phyloP scores from a whole-genome alignment of 2,888 invertebrate species.

The Coenonympha arcania region DNA sequence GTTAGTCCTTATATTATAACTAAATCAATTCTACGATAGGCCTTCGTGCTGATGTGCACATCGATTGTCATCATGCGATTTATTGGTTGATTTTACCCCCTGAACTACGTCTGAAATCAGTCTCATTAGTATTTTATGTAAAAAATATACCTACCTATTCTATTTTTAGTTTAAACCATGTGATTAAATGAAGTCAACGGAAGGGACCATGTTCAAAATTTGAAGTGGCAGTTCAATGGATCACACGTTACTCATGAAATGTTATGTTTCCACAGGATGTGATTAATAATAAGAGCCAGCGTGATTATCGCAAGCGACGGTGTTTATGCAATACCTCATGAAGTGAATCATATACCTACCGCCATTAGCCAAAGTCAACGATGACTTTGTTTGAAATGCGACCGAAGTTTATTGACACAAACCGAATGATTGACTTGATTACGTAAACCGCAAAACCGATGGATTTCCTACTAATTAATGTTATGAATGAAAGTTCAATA shows the following conservation, averaged over 20 bases:
- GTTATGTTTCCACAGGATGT: slow-evolving; percentile 42
- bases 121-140: too few relatives aligned
- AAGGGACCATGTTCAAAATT: not conserved
- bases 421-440: slow-evolving; percentile 16
- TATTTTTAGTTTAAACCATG: too few relatives aligned
- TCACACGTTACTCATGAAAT: slow-evolving; percentile 4
- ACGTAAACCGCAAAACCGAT: slow-evolving; percentile 22
- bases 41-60: too few relatives aligned
- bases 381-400: slow-evolving; percentile 32
- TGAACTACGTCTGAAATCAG: too few relatives aligned
- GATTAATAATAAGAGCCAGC: slow-evolving; percentile 45
- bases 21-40: too few relatives aligned
- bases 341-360: slow-evolving; percentile 28
- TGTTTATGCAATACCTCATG: slow-evolving; percentile 33
- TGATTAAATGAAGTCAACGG: too few relatives aligned
- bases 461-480: slow-evolving; percentile 18
- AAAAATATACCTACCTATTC: too few relatives aligned
- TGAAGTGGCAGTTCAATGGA: not conserved
- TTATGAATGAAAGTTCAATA: slow-evolving; percentile 27
- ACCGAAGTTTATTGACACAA: slow-evolving; percentile 28
- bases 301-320: slow-evolving; percentile 48
- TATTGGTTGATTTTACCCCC: too few relatives aligned
- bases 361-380: slow-evolving; percentile 22
- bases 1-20: too few relatives aligned
- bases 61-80: too few relatives aligned